Conservation (phyloP, 1,140 invertebrate genomes). For the Drosophila pachea region DNA sequence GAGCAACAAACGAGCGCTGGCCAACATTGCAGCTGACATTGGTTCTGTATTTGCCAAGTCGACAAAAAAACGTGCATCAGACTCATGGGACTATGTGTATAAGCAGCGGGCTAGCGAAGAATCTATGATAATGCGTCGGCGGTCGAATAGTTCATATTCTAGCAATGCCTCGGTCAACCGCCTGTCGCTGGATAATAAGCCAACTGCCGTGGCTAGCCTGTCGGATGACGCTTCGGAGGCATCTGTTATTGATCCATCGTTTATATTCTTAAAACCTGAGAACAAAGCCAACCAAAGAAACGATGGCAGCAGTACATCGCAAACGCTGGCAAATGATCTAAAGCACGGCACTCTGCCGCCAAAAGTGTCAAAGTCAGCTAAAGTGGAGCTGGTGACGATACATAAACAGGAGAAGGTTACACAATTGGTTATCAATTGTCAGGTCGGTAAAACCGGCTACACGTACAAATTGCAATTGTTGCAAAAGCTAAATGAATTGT, state of each 20-base stretch:
- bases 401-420: conserved; percentile 83
- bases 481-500: conserved; percentile 82
- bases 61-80: conserved; percentile 79
- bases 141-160: conserved; percentile 90
- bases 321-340: conserved; percentile 62
- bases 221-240: conserved; percentile 55
- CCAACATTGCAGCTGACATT: conserved; percentile 9
- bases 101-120: conserved; percentile 83
- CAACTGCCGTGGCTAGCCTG: conserved; percentile 25
- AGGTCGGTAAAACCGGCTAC: conserved; percentile 81
- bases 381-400: conserved; percentile 80
- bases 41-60: conserved; percentile 38
- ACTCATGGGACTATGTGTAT: conserved; percentile 82
- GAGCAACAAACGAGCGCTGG: conserved; percentile 16
- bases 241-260: conserved; percentile 48
- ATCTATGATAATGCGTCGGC: conserved; percentile 88
- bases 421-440: conserved; percentile 83
- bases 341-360: conserved; percentile 32
- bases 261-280: conserved; percentile 67
- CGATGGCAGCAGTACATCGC: conserved; percentile 24
- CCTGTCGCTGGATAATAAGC: conserved; percentile 65
- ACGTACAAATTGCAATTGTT: conserved; percentile 83
- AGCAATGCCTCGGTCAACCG: conserved; percentile 82
- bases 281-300: conserved; percentile 69
- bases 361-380: conserved; percentile 21